These are phyloP conservation scores for Tychaedon coryphoeus DNA, from an alignment of 2,113 vertebrate genomes.

Conservation along the genomic window DNA sequence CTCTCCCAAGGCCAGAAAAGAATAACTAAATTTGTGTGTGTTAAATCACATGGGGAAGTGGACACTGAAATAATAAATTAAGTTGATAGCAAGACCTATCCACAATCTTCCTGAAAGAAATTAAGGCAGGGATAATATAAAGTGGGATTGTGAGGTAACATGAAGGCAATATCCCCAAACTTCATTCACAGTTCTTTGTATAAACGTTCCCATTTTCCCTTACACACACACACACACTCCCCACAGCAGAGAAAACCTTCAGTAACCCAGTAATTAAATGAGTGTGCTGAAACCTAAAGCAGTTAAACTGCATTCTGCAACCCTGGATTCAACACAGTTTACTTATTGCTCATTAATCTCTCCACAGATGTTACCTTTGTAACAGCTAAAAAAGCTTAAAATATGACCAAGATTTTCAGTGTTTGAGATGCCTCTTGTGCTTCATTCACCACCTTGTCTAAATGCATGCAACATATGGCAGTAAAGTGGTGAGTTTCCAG, in stretches of 20 bases:
- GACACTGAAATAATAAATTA: slow-evolving; percentile 54
- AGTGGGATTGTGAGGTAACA: slow-evolving; percentile 53
- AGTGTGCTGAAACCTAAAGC: slow-evolving; percentile 59
- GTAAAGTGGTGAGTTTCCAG: neutral
- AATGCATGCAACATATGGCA: neutral
- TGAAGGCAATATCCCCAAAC: slow-evolving; percentile 25
- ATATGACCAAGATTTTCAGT: neutral
- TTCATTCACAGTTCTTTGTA: slow-evolving; percentile 18
- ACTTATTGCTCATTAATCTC: neutral
- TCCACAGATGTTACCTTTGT: neutral
- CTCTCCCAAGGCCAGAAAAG: slow-evolving; percentile 72
- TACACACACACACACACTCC: neutral
- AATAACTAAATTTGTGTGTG: slow-evolving; percentile 67
- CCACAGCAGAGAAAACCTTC: slow-evolving; percentile 9
- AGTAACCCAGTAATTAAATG: slow-evolving; percentile 62
- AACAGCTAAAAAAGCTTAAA: neutral
- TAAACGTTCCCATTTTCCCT: neutral
- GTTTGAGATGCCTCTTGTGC: neutral
- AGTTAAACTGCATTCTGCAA: slow-evolving; percentile 63
- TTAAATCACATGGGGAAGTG: slow-evolving; percentile 66
- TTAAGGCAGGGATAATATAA: slow-evolving; percentile 38
- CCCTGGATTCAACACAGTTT: neutral
- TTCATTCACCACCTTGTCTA: neutral
- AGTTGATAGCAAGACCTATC: slow-evolving; percentile 44
- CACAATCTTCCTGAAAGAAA: slow-evolving; percentile 46